A percentile compares a stretch with the other conserved stretches of the same genome.
Evolutionary conservation across 1,140 invertebrate species (phyloP).

Genomic region (Formica selysi): DNA sequence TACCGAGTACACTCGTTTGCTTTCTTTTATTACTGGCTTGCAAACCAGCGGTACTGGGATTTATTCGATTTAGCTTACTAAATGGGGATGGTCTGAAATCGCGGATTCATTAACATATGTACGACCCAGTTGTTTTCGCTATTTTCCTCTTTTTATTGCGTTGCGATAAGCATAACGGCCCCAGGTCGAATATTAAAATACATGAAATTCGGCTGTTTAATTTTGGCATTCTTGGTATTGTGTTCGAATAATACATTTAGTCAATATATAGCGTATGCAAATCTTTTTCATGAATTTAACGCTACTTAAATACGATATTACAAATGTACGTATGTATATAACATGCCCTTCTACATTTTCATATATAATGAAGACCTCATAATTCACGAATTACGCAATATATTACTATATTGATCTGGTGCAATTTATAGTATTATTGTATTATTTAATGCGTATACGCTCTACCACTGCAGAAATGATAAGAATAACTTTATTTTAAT

Average conservation of each 20-base stretch:
- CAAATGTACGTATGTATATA: not conserved
- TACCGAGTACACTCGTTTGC: slow-evolving; percentile 8
- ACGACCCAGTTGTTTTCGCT: slow-evolving; percentile 15
- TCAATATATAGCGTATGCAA: not conserved
- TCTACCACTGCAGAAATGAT: not conserved
- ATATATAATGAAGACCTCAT: slow-evolving; percentile 4
- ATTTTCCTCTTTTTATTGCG: not conserved
- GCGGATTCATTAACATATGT: slow-evolving; percentile 52
- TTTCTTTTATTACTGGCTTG: slow-evolving; percentile 52
- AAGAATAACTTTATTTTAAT: not conserved
- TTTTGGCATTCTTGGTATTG: slow-evolving; percentile 11
- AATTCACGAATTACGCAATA: not conserved
- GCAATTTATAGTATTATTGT: not conserved
- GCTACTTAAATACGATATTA: slow-evolving; percentile 26
- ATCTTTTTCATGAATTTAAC: slow-evolving; percentile 47
- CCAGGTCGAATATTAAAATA: slow-evolving; percentile 11
- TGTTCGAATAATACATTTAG: slow-evolving; percentile 15
- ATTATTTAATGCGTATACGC: not conserved
- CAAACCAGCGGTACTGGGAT: slow-evolving; percentile 30
- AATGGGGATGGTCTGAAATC: not conserved
- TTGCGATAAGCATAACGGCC: too few relatives aligned
- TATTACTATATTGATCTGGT: slow-evolving; percentile 2
- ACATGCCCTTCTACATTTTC: not conserved
- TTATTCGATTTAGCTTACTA: slow-evolving; percentile 41
- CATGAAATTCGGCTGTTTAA: slow-evolving; percentile 32